These are phyloP conservation scores for Tachina grossa DNA, from an alignment of 2,888 invertebrate genomes.

Conservation along the genomic window DNA sequence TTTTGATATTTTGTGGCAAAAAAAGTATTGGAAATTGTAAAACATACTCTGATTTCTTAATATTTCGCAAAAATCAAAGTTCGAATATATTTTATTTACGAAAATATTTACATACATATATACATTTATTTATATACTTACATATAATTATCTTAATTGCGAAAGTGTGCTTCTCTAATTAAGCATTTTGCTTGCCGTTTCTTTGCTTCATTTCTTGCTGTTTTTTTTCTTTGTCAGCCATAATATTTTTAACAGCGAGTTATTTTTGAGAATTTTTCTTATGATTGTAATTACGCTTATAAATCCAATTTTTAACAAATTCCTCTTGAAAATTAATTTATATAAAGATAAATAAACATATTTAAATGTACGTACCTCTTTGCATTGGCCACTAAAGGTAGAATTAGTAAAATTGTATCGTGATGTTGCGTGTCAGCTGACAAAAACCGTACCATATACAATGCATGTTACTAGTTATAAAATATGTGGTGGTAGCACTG, in stretches of 20 bases:
- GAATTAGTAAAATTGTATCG: no score
- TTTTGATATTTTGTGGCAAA: no score
- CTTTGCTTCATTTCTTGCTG: conserved; percentile 2
- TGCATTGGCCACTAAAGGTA: conserved; percentile 22
- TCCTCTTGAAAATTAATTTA: conserved; percentile 6
- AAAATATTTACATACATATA: background rate
- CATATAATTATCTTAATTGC: background rate
- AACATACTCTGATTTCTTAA: no score
- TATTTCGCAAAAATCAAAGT: background rate
- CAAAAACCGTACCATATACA: no score
- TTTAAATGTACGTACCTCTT: background rate
- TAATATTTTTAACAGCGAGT: conserved; percentile 53
- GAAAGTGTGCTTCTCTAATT: conserved; percentile 65
- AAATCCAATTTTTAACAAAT: conserved; percentile 46
- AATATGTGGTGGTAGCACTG: no score
- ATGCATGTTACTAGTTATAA: no score
- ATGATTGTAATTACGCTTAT: conserved; percentile 41
- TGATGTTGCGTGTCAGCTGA: no score
- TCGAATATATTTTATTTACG: background rate
- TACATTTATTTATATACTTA: no score
- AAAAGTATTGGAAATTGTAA: no score
- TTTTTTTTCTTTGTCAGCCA: conserved; percentile 3
- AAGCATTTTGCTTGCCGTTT: conserved; percentile 13
- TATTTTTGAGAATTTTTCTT: conserved; percentile 41
- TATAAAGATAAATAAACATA: no score